Evolutionary conservation across 2,113 vertebrate species (phyloP).

Genomic region (Scalopus aquaticus): DNA sequence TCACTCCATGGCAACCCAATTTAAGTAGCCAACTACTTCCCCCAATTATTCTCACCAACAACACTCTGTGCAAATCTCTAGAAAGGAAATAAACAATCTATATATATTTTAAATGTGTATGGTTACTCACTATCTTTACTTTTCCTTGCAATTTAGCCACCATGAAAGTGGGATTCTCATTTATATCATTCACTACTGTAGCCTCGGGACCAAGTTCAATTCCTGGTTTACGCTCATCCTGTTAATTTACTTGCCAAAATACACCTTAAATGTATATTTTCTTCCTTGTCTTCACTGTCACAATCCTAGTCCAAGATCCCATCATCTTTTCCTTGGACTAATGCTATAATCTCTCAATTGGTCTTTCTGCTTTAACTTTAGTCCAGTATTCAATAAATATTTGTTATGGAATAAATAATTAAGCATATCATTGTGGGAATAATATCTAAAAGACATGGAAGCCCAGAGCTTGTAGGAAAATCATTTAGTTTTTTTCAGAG

Average conservation of each 20-base stretch:
- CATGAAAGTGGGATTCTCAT: neutral
- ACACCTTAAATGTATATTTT: neutral
- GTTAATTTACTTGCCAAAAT: neutral
- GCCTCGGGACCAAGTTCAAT: neutral
- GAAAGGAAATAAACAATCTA: neutral
- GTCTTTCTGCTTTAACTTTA: neutral
- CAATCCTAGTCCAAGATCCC: neutral
- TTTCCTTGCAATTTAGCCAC: neutral
- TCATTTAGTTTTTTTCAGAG: neutral
- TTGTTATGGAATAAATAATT: slow-evolving; percentile 16
- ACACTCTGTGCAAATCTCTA: too few relatives aligned
- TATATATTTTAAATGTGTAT: neutral
- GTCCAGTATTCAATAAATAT: neutral
- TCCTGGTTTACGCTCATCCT: neutral
- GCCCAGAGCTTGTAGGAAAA: neutral
- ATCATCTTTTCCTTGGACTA: neutral
- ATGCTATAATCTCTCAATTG: neutral
- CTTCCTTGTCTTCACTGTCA: neutral
- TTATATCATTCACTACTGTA: slow-evolving; percentile 17
- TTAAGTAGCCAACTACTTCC: neutral
- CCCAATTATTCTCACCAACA: neutral
- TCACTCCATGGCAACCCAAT: neutral
- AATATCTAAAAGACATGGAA: slow-evolving; percentile 26
- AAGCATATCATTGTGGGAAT: slow-evolving; percentile 26
- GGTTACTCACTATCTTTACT: neutral